These are phyloP conservation scores for Lates japonicus DNA, from an alignment of 2,797 vertebrate genomes.

Conservation along the genomic window DNA sequence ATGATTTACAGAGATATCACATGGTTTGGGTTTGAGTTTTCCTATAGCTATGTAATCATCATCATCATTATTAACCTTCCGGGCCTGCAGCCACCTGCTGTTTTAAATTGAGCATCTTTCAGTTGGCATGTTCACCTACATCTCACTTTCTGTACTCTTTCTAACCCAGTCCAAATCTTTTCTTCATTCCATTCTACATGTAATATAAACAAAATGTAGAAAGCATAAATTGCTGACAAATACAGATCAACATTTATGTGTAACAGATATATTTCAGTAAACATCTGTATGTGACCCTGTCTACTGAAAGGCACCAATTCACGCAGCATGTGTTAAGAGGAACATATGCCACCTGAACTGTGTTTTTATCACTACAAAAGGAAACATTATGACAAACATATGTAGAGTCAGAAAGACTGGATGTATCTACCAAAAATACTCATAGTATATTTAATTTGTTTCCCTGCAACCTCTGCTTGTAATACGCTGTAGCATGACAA, in stretches of 20 bases:
- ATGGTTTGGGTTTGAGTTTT: not conserved
- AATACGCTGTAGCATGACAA: not conserved
- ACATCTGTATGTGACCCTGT: too few relatives aligned
- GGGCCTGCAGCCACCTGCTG: not conserved
- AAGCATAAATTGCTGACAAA: not conserved
- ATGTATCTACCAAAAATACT: not conserved
- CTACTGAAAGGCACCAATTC: not conserved
- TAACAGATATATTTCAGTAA: not conserved
- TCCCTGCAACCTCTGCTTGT: too few relatives aligned
- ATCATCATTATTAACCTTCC: not conserved
- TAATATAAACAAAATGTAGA: not conserved
- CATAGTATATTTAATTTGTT: too few relatives aligned
- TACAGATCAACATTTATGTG: not conserved
- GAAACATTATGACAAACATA: not conserved
- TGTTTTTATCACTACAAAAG: too few relatives aligned
- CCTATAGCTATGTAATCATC: not conserved
- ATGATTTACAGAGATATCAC: not conserved
- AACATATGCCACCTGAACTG: too few relatives aligned
- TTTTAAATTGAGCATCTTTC: slow-evolving; percentile 6
- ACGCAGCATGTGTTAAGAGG: not conserved
- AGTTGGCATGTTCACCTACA: not conserved
- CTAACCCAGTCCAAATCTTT: not conserved
- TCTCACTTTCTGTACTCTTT: not conserved
- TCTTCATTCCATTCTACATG: not conserved
- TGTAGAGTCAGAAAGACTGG: not conserved